Evolutionary conservation across 2,113 vertebrate species (phyloP), one percentile per base, ranked within the genome.

Genomic region (Spizaetus ornatus): DNA sequence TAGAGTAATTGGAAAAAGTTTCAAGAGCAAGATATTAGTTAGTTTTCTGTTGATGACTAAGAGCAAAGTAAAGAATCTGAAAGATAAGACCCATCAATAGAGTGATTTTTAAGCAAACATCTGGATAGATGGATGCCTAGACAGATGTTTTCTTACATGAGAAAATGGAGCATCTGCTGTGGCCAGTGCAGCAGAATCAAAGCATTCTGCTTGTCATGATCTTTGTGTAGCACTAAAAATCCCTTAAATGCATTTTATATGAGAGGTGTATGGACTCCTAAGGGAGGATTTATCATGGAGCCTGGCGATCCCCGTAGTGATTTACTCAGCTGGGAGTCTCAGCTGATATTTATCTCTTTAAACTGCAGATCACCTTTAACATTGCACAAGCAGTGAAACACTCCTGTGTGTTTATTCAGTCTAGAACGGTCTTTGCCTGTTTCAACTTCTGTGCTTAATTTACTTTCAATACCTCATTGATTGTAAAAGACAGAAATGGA

Each of bases 131-230:
- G 48, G 38, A 31, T 40, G 31, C 29, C 20, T 16, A 42, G 22
- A 38, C 45, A 45, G 55, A 45, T 22, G 25, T 27, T 56, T 48
- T 56, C 59, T 25, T 36, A 56, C 17, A 22, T 1, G 2, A 42
- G 40, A 31, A 56, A 56, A 52, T 2, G 20, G 19, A n/a, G 34
- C 0, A 0, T 47, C 66, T 53, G 48, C 66, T n/a, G 47, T 3
- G 40, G 40, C 34, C 76, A n/a, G 40, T 13, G 47, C 34, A 40
- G 34, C 65, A 40, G 34, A 62, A 53, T 18, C 38, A 23, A 70
- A 67, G 55, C 29, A 17, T 45, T 6, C 38, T 38, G 65, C 25
- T 63, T 45, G 27, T 15, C 56, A 3, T 34, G 21, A 59, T 19
- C 47, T 43, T 10, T 8, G 6, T 4, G 2, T 11, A 32, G 59